Evolutionary conservation across 2,797 vertebrate genomes (phyloP).

Genomic region (Hafferia zeledoni): DNA sequence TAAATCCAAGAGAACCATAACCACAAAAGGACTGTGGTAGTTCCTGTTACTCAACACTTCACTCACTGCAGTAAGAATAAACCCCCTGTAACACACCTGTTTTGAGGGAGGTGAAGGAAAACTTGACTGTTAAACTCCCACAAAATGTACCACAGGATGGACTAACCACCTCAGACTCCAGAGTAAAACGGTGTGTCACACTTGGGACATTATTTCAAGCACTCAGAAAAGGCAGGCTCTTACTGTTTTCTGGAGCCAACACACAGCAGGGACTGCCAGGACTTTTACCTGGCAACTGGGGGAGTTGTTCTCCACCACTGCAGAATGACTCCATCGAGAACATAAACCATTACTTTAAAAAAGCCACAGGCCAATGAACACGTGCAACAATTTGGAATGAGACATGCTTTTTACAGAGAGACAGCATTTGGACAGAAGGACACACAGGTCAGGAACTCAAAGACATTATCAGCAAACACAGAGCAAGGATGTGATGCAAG

Average conservation of each 20-base stretch:
- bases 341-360: not conserved
- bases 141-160: accelerated
- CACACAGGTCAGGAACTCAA: not conserved
- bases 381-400: not conserved
- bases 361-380: not conserved
- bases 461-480: not conserved
- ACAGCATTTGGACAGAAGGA: not conserved
- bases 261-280: not conserved
- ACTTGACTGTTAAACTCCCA: not conserved
- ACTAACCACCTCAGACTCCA: not conserved
- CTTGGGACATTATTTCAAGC: not conserved
- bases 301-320: not conserved
- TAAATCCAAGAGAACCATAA: not conserved
- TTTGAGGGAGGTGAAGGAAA: not conserved
- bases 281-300: not conserved
- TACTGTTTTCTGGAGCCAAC: not conserved
- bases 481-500: not conserved
- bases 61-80: not conserved
- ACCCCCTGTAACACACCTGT: not conserved
- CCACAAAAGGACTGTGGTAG: not conserved
- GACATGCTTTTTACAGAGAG: not conserved
- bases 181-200: not conserved
- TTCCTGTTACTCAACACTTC: not conserved
- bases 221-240: not conserved
- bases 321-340: not conserved